Base-by-base conservation (phyloP, 2,888 invertebrate species). In the Cistogaster globosa region DNA sequence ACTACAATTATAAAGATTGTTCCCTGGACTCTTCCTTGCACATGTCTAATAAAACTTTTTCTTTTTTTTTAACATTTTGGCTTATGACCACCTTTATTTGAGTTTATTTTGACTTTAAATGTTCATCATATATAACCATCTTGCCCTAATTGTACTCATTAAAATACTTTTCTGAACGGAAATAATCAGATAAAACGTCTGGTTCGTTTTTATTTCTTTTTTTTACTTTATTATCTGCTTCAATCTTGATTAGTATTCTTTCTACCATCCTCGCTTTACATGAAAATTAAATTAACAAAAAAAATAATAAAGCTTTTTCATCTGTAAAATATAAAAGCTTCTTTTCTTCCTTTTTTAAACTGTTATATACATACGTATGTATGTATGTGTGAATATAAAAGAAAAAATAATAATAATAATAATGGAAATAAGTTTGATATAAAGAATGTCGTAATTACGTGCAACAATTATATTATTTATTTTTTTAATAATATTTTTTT, bases 371-470 rank as follows among this genome's bases (percentile, higher is more conserved):
- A n/a, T n/a, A n/a, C n/a, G 38, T 4, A 38, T 6, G 38, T 4
- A 9, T 38, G 7, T 53, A 26, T 63, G 16, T 51, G 60, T 36
- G 26, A 36, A 65, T 9, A 26, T 1, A 42, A 36, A 51, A 69
- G 9, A 26, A 26, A 26, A 26, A 26, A 26, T 26, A 26, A 26
- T 26, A 26, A 26, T 26, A 57, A 63, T 63, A 48, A 36, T 2
- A 36, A 68, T 62, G 45, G n/a, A 42, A 55, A 57, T 45, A 26
- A 42, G 12, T 42, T 42, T 20, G 0, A 51, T 53, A 62, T 42
- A 20, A 78, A 71, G 16, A 80, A 72, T 42, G 65, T 65, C 36
- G 48, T 63, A 57, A 74, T 51, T 72, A 80, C 65, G 72, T 72
- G 79, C 58, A 65, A 57, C 11, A 67, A 38, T 45, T 55, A 45